Base-by-base conservation (phyloP, 2,797 vertebrate genomes). In the Alosa sapidissima region DNA sequence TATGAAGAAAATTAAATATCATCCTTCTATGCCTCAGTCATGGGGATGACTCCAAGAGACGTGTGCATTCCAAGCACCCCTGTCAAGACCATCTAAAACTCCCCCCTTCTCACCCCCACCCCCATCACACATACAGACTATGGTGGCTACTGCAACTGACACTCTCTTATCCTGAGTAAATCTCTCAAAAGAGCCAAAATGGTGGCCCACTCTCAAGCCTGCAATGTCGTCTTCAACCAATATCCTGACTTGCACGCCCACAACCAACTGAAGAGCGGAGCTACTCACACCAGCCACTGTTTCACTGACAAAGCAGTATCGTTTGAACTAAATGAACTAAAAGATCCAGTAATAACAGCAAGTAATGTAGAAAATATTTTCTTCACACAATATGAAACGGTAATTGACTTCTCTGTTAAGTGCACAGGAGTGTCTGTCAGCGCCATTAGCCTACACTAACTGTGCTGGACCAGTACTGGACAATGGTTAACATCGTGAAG, bases 101-200 rank as follows among this genome's bases (percentile, higher is more conserved):
- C 5, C 52, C 36, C 13, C n/a, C 45, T 49, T 58, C 54, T 60
- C 36, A 83, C 36, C 68, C 62, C 51, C 75, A 58, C 33, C 19
- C 54, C 28, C 58, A 49, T 36, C 21, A 82, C 81, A 47, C 48
- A 83, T 33, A 75, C 6, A 75, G 41, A 5, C 28, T 81, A 36
- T 21, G 16, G 14, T 47, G 36, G 33, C 49, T 84, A 87, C 84
- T 88, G 88, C 86, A 84, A 87, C 82, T 86, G 86, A 86, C 84
- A 86, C 51, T 84, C 55, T 84, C 81, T 85, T 21, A 55, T 85
- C 84, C 81, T 48, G 84, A 81, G 51, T 36, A 54, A 28, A 55
- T 58, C 19, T 55, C 33, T 54, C 72, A 10, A 41, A 36, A 19
- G 4, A 78, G 72, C 72, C 72, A 78, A 78, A 45, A 78, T 78